Conservation (phyloP, 2,888 invertebrate genomes). For the Lydus trimaculatus region DNA sequence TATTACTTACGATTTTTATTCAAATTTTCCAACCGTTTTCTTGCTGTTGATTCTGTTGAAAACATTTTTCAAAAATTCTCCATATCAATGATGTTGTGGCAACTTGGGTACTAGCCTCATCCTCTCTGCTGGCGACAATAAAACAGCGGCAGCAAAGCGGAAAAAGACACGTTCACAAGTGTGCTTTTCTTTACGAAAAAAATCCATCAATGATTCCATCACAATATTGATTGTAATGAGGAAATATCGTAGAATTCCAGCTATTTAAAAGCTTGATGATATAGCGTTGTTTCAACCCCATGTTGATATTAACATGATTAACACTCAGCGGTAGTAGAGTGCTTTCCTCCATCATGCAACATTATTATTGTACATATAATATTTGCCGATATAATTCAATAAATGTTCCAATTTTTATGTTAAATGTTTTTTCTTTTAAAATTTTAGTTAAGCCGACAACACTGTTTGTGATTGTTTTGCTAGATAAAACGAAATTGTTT, state of each 20-base stretch:
- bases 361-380: constrained; percentile 1
- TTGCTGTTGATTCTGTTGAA: neutral
- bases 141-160: constrained; percentile 69
- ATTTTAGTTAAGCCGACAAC: neutral
- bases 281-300: constrained; percentile 21
- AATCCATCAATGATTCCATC: neutral
- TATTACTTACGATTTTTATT: constrained; percentile 14
- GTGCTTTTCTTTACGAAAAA: constrained; percentile 17
- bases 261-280: constrained; percentile 22
- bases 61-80: neutral
- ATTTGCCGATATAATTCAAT: constrained; percentile 14
- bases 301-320: constrained; percentile 25
- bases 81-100: constrained; percentile 29
- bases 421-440: neutral
- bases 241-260: constrained; percentile 13
- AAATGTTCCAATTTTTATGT: neutral
- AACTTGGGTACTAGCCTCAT: constrained; percentile 63
- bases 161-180: constrained; percentile 69
- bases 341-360: constrained; percentile 23
- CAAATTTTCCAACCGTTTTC: neutral
- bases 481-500: no score
- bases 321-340: constrained; percentile 23
- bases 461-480: no score
- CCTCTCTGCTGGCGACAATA: constrained; percentile 67
- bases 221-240: constrained; percentile 3